These are phyloP conservation scores for Bubalus kerabau DNA, from an alignment of 2,113 vertebrate species.

Conservation along the genomic window DNA sequence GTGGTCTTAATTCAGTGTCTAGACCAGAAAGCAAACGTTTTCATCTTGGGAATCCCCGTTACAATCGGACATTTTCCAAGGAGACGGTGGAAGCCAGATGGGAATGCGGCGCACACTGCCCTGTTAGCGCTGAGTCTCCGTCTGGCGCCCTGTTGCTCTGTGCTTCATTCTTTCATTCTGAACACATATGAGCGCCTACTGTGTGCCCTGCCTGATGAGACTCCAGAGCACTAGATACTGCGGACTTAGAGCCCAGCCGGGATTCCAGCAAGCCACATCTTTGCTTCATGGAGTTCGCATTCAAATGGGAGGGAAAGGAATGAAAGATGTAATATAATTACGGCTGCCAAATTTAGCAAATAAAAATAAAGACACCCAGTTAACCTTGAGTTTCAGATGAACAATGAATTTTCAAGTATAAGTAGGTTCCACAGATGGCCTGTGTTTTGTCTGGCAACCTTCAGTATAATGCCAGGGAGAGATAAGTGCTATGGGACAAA, in stretches of 20 bases:
- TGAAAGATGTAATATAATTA: neutral
- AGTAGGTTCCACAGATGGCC: neutral
- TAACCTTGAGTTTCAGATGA: neutral
- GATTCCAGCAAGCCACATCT: neutral
- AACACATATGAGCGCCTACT: neutral
- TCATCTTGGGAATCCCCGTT: constrained; percentile 36
- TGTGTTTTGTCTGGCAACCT: neutral
- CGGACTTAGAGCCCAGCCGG: neutral
- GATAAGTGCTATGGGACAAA: neutral
- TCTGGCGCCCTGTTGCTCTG: neutral
- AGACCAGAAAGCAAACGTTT: constrained; percentile 47
- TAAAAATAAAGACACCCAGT: neutral
- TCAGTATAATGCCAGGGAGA: neutral
- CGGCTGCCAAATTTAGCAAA: neutral
- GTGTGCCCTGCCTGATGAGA: neutral
- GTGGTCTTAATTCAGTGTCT: constrained; percentile 51
- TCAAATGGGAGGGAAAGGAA: neutral
- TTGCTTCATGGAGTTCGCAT: neutral
- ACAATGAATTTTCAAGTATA: neutral
- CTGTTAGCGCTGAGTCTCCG: neutral
- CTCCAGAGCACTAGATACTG: neutral
- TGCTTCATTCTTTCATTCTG: neutral
- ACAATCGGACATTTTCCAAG: constrained; percentile 43
- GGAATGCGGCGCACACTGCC: neutral
- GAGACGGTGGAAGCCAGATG: neutral